phyloP scores from a whole-genome alignment of 2,888 invertebrate genomes.

The Subacronicta megacephala region DNA sequence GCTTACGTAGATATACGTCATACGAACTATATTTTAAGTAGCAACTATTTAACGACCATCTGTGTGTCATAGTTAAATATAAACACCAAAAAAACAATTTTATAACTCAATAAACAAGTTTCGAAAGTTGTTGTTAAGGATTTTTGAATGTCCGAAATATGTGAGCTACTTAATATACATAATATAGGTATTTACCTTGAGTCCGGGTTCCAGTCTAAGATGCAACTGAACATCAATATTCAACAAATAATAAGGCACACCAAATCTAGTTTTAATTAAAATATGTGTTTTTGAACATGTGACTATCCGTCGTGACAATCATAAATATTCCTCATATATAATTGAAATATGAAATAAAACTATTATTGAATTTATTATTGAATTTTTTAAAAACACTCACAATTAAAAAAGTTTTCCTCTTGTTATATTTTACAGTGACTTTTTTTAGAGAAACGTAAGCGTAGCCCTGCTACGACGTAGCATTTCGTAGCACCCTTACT shows the following conservation, averaged over 20 bases:
- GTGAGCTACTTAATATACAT: background rate
- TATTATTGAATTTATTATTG: too few relatives aligned
- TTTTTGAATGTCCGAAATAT: background rate
- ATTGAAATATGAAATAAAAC: too few relatives aligned
- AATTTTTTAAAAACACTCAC: too few relatives aligned
- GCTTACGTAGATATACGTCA: conserved; percentile 51
- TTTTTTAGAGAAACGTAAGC: conserved; percentile 11
- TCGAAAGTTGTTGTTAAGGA: background rate
- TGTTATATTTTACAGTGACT: background rate
- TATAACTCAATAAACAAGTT: conserved; percentile 1
- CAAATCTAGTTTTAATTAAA: too few relatives aligned
- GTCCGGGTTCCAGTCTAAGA: too few relatives aligned
- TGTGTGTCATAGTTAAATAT: conserved; percentile 29
- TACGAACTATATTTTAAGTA: conserved; percentile 40
- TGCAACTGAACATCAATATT: too few relatives aligned
- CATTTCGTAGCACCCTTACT: conserved; percentile 48
- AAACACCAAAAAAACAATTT: background rate
- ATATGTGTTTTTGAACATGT: too few relatives aligned
- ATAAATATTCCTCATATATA: too few relatives aligned
- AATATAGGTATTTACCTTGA: too few relatives aligned
- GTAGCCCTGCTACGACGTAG: conserved; percentile 66
- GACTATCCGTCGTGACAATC: too few relatives aligned
- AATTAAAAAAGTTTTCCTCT: too few relatives aligned
- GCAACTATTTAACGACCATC: conserved; percentile 23
- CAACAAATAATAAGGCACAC: too few relatives aligned